Conservation (phyloP, 1,140 invertebrate species). For the Anastrepha obliqua region DNA sequence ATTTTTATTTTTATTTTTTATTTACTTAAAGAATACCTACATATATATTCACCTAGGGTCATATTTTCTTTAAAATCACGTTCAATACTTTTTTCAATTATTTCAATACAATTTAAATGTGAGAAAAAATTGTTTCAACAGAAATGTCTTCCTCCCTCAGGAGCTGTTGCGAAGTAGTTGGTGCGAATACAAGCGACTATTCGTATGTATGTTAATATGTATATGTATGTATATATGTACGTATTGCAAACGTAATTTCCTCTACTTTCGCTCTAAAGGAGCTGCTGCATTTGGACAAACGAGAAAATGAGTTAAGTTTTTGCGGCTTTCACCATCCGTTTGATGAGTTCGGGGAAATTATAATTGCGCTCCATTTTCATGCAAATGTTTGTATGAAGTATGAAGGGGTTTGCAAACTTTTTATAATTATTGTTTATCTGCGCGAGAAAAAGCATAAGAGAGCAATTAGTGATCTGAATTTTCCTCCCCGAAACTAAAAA, state of each 20-base stretch:
- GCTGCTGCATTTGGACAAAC: conserved; percentile 5
- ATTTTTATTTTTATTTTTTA: too few relatives aligned
- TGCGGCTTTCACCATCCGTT: background rate
- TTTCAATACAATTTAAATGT: too few relatives aligned
- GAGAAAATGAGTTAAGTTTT: conserved; percentile 33
- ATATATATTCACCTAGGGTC: too few relatives aligned
- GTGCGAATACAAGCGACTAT: too few relatives aligned
- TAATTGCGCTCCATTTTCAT: conserved; percentile 29
- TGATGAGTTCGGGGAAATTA: background rate
- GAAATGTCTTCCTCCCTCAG: too few relatives aligned
- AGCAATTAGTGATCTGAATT: background rate
- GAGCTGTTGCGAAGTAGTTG: too few relatives aligned
- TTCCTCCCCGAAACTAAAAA: background rate
- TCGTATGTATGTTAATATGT: too few relatives aligned
- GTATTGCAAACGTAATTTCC: background rate
- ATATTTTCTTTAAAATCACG: too few relatives aligned
- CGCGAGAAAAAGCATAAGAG: background rate
- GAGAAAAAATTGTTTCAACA: too few relatives aligned
- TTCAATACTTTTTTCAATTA: too few relatives aligned
- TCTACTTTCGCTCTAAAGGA: background rate
- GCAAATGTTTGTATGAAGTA: conserved; percentile 8
- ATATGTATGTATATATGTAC: too few relatives aligned
- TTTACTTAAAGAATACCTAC: too few relatives aligned
- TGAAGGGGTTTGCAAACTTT: conserved; percentile 6
- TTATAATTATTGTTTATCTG: background rate